Percentiles rank a stretch among this genome's conserved stretches.
phyloP scores from a whole-genome alignment of 1,140 invertebrate species.

The Drosophila sp. region DNA sequence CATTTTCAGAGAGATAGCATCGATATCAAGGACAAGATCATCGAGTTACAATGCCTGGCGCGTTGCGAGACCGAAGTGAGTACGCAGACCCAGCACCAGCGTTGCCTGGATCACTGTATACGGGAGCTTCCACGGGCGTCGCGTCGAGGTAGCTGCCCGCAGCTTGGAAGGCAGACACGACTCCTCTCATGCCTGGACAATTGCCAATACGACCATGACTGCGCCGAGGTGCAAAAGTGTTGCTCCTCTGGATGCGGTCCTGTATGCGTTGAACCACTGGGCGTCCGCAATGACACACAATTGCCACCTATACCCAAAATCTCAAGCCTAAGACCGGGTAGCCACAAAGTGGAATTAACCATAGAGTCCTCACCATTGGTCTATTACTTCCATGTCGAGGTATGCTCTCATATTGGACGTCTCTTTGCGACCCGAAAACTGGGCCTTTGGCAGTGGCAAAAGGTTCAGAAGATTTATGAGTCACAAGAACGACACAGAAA shows the following conservation, averaged over 20 bases:
- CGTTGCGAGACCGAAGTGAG: conserved; percentile 43
- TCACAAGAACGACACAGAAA: conserved; percentile 57
- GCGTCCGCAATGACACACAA: conserved; percentile 83
- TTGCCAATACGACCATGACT: conserved; percentile 86
- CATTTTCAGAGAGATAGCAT: conserved; percentile 62
- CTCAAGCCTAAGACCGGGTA: conserved; percentile 59
- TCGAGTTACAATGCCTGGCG: conserved; percentile 74
- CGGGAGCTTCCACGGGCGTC: conserved; percentile 58
- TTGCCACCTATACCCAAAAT: conserved; percentile 76
- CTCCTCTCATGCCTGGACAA: conserved; percentile 84
- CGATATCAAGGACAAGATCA: conserved; percentile 76
- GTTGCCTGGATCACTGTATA: conserved; percentile 61
- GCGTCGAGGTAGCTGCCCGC: conserved; percentile 65
- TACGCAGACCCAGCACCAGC: conserved; percentile 24
- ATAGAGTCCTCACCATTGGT: conserved; percentile 70
- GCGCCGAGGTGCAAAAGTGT: conserved; percentile 86
- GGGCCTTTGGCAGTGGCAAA: conserved; percentile 84
- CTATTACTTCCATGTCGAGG: conserved; percentile 83
- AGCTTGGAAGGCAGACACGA: conserved; percentile 52
- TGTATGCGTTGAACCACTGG: conserved; percentile 86
- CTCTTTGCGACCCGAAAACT: conserved; percentile 84
- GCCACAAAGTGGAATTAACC: conserved; percentile 74
- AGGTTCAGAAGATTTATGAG: conserved; percentile 74
- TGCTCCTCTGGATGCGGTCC: conserved; percentile 87
- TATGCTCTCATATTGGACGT: conserved; percentile 85